Evolutionary conservation across 2,888 invertebrate species (phyloP).

Genomic region (Tanytarsus gracilentus): DNA sequence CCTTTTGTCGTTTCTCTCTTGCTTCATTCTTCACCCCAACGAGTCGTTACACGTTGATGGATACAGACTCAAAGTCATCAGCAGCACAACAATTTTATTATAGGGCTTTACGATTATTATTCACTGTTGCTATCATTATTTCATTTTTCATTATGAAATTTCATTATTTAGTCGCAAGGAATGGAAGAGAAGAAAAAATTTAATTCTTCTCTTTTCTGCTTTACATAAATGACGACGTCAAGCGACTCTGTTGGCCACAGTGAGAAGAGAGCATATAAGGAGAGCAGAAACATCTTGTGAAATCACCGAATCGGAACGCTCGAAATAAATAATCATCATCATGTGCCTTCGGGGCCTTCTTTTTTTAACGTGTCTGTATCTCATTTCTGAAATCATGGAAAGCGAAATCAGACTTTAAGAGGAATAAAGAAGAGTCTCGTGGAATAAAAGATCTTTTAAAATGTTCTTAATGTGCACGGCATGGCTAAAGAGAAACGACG

Average conservation of each 20-base stretch:
- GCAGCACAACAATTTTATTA: slow-evolving; percentile 7
- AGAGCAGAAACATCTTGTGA: slow-evolving; percentile 15
- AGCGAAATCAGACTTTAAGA: slow-evolving; percentile 1
- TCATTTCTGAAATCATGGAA: slow-evolving; percentile 18
- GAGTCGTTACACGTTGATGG: too few species aligned
- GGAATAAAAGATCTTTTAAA: neutral
- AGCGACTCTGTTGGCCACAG: neutral
- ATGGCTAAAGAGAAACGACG: too few species aligned
- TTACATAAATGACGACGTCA: slow-evolving; percentile 9
- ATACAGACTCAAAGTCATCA: neutral
- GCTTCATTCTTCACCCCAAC: too few species aligned
- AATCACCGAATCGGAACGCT: slow-evolving; percentile 26
- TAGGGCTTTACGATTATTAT: slow-evolving; percentile 1
- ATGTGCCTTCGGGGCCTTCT: neutral
- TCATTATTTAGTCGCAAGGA: too few species aligned
- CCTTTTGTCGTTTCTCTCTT: too few species aligned
- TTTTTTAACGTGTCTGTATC: slow-evolving; percentile 15
- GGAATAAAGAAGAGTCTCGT: neutral
- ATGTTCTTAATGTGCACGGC: too few species aligned
- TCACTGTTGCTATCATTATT: slow-evolving; percentile 8
- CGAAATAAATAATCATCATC: slow-evolving; percentile 27
- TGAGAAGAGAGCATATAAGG: neutral
- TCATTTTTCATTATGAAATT: slow-evolving; percentile 11
- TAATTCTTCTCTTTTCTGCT: slow-evolving; percentile 7
- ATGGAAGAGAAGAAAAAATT: neutral